Conservation (phyloP, 1,140 invertebrate genomes). For the Zaprionus taronus region DNA sequence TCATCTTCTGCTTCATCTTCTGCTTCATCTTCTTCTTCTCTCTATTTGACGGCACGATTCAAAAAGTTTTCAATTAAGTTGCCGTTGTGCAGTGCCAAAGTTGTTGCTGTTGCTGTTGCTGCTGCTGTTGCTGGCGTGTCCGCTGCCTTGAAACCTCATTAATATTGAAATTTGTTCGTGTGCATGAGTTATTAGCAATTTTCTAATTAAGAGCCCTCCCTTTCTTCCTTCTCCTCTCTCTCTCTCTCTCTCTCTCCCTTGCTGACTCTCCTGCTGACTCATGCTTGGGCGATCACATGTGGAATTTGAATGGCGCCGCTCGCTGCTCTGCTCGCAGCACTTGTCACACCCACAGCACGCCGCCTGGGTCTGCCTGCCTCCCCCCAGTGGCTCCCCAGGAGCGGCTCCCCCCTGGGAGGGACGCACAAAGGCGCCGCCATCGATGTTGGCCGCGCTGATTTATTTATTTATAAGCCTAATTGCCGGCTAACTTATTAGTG, state of each 20-base stretch:
- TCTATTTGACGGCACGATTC: constrained; percentile 53
- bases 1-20: neutral
- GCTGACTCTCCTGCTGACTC: constrained; percentile 42
- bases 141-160: constrained; percentile 77
- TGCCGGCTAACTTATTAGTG: constrained; percentile 61
- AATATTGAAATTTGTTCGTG: constrained; percentile 83
- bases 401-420: neutral
- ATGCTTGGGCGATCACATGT: constrained; percentile 77
- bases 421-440: constrained; percentile 52
- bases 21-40: neutral
- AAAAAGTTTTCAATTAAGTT: constrained; percentile 75
- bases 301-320: constrained; percentile 65
- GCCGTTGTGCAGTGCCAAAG: constrained; percentile 38
- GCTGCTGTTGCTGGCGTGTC: constrained; percentile 25
- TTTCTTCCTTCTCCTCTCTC: neutral
- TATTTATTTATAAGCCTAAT: constrained; percentile 82
- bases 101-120: constrained; percentile 38
- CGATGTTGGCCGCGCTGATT: constrained; percentile 65
- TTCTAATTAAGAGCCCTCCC: constrained; percentile 76
- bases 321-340: neutral
- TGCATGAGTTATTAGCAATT: constrained; percentile 83
- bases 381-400: constrained; percentile 6
- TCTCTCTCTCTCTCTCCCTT: constrained; percentile 8
- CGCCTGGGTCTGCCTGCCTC: neutral
- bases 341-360: constrained; percentile 36